phyloP scores from a whole-genome alignment of 1,140 invertebrate species.

The Piezodorus guildinii region DNA sequence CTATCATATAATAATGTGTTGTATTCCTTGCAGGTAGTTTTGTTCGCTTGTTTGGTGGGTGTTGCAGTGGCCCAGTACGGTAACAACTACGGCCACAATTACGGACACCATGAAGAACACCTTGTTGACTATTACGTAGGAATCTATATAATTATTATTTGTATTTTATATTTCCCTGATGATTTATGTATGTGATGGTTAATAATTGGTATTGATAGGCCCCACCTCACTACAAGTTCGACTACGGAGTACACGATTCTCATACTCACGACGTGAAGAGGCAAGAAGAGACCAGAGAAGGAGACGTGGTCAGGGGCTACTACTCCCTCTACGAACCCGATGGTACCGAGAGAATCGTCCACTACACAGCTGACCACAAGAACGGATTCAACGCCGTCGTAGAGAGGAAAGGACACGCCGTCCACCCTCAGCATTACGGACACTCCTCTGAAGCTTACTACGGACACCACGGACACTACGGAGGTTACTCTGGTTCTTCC shows the following conservation, averaged over 20 bases:
- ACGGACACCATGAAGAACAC: background rate
- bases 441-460: background rate
- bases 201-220: conserved; percentile 17
- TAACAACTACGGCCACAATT: conserved; percentile 1
- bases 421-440: background rate
- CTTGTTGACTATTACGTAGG: conserved; percentile 18
- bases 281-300: conserved; percentile 35
- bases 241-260: conserved; percentile 42
- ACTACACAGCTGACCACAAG: conserved; percentile 12
- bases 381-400: conserved; percentile 7
- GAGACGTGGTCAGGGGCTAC: conserved; percentile 7
- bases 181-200: no score
- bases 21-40: background rate
- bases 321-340: conserved; percentile 11
- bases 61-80: background rate
- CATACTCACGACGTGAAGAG: conserved; percentile 39
- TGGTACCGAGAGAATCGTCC: conserved; percentile 1
- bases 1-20: no score
- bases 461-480: background rate
- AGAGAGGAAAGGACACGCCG: conserved; percentile 3
- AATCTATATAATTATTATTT: background rate
- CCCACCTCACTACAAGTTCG: conserved; percentile 38
- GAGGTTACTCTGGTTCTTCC: no score
- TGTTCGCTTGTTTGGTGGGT: background rate
- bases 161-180: no score